Percentiles rank a stretch among this genome's conserved stretches.
These are phyloP conservation scores for Bos javanicus DNA, from an alignment of 2,113 vertebrate species.

Conservation along the genomic window DNA sequence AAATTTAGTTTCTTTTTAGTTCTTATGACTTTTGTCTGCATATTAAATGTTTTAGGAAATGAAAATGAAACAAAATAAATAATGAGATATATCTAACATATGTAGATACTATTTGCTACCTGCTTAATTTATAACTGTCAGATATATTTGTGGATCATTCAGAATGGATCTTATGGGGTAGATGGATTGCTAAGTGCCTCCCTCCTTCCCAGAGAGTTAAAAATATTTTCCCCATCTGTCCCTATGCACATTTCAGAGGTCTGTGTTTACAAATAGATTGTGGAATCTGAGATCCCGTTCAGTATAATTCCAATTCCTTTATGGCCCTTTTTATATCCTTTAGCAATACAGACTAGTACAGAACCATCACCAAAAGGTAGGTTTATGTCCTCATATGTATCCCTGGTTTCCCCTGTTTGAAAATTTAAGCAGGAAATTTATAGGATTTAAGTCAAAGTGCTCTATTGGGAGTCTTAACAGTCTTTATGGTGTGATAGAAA, in stretches of 20 bases:
- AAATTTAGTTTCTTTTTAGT: neutral
- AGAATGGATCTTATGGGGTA: neutral
- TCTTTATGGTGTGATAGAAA: constrained; percentile 63
- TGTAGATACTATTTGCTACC: neutral
- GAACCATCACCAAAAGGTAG: constrained; percentile 42
- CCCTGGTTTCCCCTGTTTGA: constrained; percentile 66
- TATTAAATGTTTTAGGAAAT: neutral
- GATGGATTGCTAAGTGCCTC: neutral
- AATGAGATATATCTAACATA: neutral
- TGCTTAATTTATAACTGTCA: constrained; percentile 11
- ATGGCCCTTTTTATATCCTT: constrained; percentile 30
- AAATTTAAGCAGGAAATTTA: constrained; percentile 76
- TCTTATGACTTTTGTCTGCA: neutral
- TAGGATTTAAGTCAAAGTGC: constrained; percentile 69
- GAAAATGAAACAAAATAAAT: neutral
- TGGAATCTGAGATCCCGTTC: constrained; percentile 3
- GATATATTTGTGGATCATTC: neutral
- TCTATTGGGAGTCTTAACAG: constrained; percentile 67
- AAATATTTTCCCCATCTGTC: constrained; percentile 47
- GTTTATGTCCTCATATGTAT: constrained; percentile 59
- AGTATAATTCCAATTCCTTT: constrained; percentile 39
- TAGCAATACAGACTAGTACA: constrained; percentile 17
- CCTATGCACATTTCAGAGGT: neutral
- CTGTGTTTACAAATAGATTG: constrained; percentile 57
- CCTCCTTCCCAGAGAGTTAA: neutral